A percentile compares a stretch with the other conserved stretches of the same genome.
These are phyloP conservation scores for Clinocottus analis DNA, from an alignment of 2,113 vertebrate genomes.

Conservation along the genomic window DNA sequence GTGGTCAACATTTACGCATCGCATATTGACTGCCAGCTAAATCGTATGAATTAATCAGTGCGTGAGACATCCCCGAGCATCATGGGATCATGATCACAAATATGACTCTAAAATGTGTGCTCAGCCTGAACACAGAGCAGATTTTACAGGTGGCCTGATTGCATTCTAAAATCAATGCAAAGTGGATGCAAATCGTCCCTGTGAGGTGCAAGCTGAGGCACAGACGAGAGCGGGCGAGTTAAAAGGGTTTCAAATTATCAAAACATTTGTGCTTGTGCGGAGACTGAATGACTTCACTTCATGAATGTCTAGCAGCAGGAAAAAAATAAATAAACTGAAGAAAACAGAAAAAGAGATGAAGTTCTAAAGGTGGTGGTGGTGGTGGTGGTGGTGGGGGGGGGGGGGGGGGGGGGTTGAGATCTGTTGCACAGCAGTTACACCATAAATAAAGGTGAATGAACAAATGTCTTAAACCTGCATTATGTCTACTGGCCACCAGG, in stretches of 20 bases:
- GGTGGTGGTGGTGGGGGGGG: too few species aligned
- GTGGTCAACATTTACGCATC: neutral
- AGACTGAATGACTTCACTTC: neutral
- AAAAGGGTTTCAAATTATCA: slow-evolving; percentile 8
- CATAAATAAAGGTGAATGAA: slow-evolving; percentile 4
- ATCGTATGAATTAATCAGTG: neutral
- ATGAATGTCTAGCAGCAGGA: neutral
- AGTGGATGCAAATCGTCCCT: slow-evolving; percentile 28
- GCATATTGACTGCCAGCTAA: neutral
- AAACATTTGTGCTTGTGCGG: neutral
- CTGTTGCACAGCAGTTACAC: slow-evolving; percentile 9
- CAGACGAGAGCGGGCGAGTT: neutral
- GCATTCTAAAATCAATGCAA: neutral
- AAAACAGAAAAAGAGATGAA: neutral
- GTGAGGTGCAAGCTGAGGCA: neutral
- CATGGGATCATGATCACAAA: neutral
- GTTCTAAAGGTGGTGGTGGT: neutral
- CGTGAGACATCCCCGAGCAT: neutral
- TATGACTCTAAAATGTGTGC: neutral
- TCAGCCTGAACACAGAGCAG: neutral
- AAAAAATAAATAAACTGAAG: neutral
- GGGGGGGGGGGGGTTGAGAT: neutral
- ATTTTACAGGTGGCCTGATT: neutral
- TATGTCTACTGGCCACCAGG: too few species aligned
- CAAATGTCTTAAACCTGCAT: neutral